A percentile compares a stretch with the other conserved stretches of the same genome.
Evolutionary conservation across 64 coral and sea anemone species (phyloP).

Genomic region (Stichodactyla helianthus): DNA sequence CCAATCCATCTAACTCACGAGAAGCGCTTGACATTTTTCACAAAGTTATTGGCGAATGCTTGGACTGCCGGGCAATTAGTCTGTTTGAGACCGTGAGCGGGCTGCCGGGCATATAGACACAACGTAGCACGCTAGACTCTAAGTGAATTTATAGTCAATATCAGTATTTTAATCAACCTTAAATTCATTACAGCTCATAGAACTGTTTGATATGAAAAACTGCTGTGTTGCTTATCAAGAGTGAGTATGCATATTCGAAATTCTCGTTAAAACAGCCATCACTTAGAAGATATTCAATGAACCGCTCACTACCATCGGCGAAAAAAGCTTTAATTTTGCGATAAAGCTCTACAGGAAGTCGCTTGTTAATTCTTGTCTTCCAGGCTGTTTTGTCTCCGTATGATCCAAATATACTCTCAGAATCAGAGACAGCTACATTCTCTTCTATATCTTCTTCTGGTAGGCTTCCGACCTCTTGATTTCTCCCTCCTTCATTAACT

Average conservation of each 20-base stretch:
- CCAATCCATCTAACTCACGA: too few relatives aligned
- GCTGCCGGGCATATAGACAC: too few relatives aligned
- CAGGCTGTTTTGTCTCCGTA: not conserved
- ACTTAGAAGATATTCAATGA: conserved; percentile 19
- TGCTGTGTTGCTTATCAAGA: conserved; percentile 24
- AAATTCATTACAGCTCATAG: conserved; percentile 4
- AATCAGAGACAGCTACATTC: not conserved
- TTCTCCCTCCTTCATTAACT: not conserved
- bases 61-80: too few relatives aligned
- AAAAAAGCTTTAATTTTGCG: conserved; percentile 1
- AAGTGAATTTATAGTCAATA: too few relatives aligned
- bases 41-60: too few relatives aligned
- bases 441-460: not conserved
- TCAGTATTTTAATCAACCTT: not conserved
- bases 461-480: not conserved
- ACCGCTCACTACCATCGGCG: conserved; percentile 5
- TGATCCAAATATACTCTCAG: not conserved
- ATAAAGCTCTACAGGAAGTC: conserved; percentile 9
- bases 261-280: conserved; percentile 16
- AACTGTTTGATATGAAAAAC: conserved; percentile 10
- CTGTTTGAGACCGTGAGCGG: too few relatives aligned
- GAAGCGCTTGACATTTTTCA: too few relatives aligned
- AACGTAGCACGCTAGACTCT: too few relatives aligned
- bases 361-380: not conserved
- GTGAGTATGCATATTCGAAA: conserved; percentile 17